These are phyloP conservation scores for Thereva unica DNA, from an alignment of 2,888 invertebrate genomes.

Conservation along the genomic window DNA sequence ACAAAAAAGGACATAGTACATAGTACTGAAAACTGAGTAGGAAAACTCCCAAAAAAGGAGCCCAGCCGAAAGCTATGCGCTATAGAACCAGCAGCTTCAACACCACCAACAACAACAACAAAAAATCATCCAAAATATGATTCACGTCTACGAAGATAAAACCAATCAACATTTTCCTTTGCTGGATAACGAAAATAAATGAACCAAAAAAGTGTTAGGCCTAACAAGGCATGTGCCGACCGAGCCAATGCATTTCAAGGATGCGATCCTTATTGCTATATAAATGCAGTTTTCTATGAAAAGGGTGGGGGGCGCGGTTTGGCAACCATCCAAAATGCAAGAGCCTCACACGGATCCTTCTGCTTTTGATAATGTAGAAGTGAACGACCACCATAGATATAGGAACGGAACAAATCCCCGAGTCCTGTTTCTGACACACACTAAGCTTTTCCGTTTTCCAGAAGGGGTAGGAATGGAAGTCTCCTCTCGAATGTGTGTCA, in stretches of 20 bases:
- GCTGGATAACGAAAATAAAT: conserved; percentile 13
- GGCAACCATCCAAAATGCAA: conserved; percentile 38
- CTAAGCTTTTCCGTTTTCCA: conserved; percentile 14
- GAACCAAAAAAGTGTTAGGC: conserved; percentile 30
- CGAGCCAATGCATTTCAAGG: conserved; percentile 36
- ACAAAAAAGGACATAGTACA: too few species aligned
- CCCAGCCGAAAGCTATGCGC: too few species aligned
- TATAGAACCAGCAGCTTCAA: too few species aligned
- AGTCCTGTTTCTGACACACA: conserved; percentile 15
- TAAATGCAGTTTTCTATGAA: conserved; percentile 32
- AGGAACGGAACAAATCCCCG: conserved; percentile 4
- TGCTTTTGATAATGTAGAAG: conserved; percentile 13
- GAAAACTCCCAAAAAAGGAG: too few species aligned
- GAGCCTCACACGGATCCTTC: conserved; percentile 9
- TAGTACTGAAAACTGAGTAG: too few species aligned
- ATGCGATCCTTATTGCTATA: conserved; percentile 20
- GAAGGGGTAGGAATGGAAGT: conserved; percentile 26
- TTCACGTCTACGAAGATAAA: conserved; percentile 22
- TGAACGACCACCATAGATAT: conserved; percentile 3
- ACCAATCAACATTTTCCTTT: conserved; percentile 26
- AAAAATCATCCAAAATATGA: conserved; percentile 5
- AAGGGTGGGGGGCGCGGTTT: conserved; percentile 40
- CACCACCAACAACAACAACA: too few species aligned
- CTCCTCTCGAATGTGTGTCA: conserved; percentile 29
- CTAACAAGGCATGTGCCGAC: conserved; percentile 36